phyloP scores from a whole-genome alignment of 1,140 invertebrate species.

The Lycorma delicatula region DNA sequence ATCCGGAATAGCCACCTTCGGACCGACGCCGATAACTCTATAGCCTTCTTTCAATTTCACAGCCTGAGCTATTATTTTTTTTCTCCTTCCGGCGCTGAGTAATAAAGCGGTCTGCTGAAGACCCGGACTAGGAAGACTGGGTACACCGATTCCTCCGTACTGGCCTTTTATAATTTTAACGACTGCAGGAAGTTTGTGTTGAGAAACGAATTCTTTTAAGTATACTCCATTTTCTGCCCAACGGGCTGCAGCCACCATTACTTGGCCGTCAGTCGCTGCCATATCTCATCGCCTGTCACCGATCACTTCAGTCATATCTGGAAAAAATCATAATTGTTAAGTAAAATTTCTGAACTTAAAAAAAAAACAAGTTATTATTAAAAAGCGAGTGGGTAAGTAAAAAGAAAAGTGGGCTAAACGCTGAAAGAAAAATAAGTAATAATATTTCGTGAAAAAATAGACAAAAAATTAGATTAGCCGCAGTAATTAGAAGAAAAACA shows the following conservation, averaged over 20 bases:
- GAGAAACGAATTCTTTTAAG: constrained; percentile 71
- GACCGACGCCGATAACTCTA: constrained; percentile 65
- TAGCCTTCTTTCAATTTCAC: constrained; percentile 83
- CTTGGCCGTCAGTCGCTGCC: constrained; percentile 78
- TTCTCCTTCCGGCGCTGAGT: constrained; percentile 68
- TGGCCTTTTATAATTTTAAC: constrained; percentile 88
- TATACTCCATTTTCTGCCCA: constrained; percentile 75
- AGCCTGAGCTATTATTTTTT: constrained; percentile 81
- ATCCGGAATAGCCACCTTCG: constrained; percentile 79
- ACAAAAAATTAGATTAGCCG: no score
- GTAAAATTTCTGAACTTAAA: no score
- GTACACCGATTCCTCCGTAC: constrained; percentile 78
- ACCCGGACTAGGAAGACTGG: constrained; percentile 71
- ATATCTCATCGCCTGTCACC: no score
- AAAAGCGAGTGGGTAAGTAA: no score
- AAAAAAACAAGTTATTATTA: no score
- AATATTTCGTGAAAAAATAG: no score
- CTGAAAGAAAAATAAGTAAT: no score
- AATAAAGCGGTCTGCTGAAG: constrained; percentile 76
- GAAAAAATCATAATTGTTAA: no score
- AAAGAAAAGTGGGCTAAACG: no score
- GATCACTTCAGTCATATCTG: no score
- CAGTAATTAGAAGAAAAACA: no score
- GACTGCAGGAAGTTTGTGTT: constrained; percentile 69
- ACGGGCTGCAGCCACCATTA: constrained; percentile 69